Base-by-base conservation (phyloP, 2,888 invertebrate species). In the Phytoseiulus persimilis region DNA sequence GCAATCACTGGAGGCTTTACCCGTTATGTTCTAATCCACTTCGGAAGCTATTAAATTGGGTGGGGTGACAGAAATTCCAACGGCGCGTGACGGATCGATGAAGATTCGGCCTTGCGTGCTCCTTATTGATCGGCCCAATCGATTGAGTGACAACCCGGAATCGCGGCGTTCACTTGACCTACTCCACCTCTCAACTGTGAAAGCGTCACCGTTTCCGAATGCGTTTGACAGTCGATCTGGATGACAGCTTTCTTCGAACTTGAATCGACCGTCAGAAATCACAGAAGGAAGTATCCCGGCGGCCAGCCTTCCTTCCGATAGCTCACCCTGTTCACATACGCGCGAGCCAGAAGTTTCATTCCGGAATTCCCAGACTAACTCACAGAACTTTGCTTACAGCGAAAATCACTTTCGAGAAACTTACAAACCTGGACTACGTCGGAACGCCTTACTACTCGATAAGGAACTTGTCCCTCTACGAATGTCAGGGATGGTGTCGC, bases 401-500 rank as follows among this genome's bases (percentile, higher is more conserved):
- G 92, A 95, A 96, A 92, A 96, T 95, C 92, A 97, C 97, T 28
- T 98, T 97, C 92, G 97, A 97, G 93, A 98, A 98, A 93, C 94
- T 97, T 91, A 97, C 97, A 91, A 97, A 97, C 93, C 95, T 95
- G 92, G 97, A 97, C 93, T 98, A 96, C 93, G 94, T 96, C 90
- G 97, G 97, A 90, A 96, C 95, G 90, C 96, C 96, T 83, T 97
- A 97, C 93, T 97, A 97, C 94, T 97, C 96, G 90, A 96, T 97
- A 90, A 95, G 96, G 92, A 98, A 98, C 93, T 94, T 97, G 84
- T 96, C 97, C 31, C 94, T 98, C 89, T 97, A 96, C 94, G 97
- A 97, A 93, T 98, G 97, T 93, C 97, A 97, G 93, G 97, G 97
- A 65, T 97, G 97, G 97, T 98, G 97, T 93, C 94, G 97, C 89